Percentiles rank a stretch among this genome's conserved stretches.
Conservation (phyloP, 2,797 vertebrate genomes). For the Pterois miles region DNA sequence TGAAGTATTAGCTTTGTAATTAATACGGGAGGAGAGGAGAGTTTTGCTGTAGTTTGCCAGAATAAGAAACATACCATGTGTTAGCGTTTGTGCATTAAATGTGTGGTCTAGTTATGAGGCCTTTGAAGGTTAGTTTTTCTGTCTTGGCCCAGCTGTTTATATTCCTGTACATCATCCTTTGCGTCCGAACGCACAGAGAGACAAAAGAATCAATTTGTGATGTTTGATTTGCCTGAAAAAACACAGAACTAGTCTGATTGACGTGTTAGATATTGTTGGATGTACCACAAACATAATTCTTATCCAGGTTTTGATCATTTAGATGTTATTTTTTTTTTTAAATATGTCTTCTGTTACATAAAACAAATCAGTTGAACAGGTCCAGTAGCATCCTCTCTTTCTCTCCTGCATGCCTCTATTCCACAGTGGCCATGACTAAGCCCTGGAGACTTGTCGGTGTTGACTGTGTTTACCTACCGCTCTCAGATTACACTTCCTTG, state of each 20-base stretch:
- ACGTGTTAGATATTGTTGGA: not conserved
- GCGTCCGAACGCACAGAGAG: slow-evolving; percentile 12
- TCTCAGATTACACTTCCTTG: slow-evolving; percentile 61
- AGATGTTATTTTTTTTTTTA: no score
- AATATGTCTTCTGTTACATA: not conserved
- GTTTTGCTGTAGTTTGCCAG: slow-evolving; percentile 5
- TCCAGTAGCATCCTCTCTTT: not conserved
- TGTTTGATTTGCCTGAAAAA: slow-evolving; percentile 19
- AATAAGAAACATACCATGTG: slow-evolving; percentile 6
- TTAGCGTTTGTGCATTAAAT: slow-evolving; percentile 10
- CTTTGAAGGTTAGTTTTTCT: slow-evolving; percentile 26
- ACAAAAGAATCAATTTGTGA: slow-evolving; percentile 5
- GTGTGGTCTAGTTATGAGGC: slow-evolving; percentile 10
- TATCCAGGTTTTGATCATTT: slow-evolving; percentile 5
- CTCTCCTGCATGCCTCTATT: slow-evolving; percentile 36
- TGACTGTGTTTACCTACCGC: slow-evolving; percentile 43
- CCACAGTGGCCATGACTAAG: slow-evolving; percentile 49
- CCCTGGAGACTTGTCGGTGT: slow-evolving; percentile 40
- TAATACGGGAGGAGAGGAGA: slow-evolving; percentile 5
- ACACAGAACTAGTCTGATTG: not conserved
- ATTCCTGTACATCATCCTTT: slow-evolving; percentile 42
- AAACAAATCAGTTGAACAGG: not conserved
- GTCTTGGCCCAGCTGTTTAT: slow-evolving; percentile 28
- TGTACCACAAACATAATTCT: not conserved
- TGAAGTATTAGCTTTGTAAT: slow-evolving; percentile 55